Percentiles rank a stretch among this genome's conserved stretches.
Conservation (phyloP, 2,888 invertebrate species). For the Therioaphis trifolii region DNA sequence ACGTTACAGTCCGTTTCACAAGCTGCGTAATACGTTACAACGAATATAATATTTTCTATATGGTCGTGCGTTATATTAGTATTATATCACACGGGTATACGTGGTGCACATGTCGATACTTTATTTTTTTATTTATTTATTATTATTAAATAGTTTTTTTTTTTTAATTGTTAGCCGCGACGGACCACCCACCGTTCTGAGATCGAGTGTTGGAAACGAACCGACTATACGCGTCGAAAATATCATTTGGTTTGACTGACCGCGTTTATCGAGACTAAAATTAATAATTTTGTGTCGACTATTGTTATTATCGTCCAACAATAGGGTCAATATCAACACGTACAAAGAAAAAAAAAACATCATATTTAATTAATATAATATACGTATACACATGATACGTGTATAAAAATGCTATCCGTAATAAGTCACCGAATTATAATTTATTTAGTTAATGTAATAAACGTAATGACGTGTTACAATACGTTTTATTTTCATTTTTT, state of each 20-base stretch:
- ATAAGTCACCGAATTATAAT: too few species aligned
- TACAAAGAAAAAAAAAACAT: conserved; percentile 37
- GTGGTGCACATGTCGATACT: not conserved
- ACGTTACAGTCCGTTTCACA: not conserved
- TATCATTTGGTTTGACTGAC: conserved; percentile 54
- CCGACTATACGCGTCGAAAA: conserved; percentile 39
- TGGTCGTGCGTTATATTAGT: not conserved
- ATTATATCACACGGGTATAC: not conserved
- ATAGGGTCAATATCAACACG: conserved; percentile 28
- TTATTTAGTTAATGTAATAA: too few species aligned
- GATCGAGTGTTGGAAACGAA: conserved; percentile 37
- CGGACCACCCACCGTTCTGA: conserved; percentile 13
- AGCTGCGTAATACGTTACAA: not conserved
- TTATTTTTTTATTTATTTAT: conserved; percentile 29
- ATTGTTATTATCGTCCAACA: conserved; percentile 46
- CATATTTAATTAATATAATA: conserved; percentile 45
- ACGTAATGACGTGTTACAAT: too few species aligned
- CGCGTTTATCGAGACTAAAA: conserved; percentile 48
- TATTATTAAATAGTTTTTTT: too few species aligned
- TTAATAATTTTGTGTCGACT: conserved; percentile 7
- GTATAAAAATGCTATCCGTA: too few species aligned
- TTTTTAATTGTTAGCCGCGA: conserved; percentile 15
- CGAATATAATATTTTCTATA: too few species aligned
- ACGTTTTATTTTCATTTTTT: too few species aligned
- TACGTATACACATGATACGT: too few species aligned